phyloP scores from a whole-genome alignment of 2,113 vertebrate species.

The Kobus ellipsiprymnus region DNA sequence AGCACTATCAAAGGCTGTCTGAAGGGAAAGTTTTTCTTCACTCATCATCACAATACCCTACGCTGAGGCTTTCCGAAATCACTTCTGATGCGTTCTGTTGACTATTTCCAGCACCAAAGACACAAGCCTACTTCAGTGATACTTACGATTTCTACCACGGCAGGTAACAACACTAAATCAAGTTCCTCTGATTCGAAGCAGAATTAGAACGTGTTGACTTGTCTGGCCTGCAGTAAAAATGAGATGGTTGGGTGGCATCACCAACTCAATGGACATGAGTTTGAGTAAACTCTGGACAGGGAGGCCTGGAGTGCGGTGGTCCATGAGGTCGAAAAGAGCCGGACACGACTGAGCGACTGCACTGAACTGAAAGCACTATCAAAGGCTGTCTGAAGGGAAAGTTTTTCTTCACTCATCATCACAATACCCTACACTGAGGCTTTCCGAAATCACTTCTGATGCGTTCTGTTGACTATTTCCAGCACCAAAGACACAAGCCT shows the following conservation, averaged over 20 bases:
- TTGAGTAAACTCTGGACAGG: neutral
- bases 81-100: neutral
- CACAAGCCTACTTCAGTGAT: neutral
- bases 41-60: neutral
- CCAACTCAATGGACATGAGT: neutral
- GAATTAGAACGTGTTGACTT: neutral
- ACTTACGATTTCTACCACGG: neutral
- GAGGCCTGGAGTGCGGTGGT: neutral
- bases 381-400: neutral
- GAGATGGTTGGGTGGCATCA: neutral
- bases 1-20: neutral
- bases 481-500: neutral
- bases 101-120: neutral
- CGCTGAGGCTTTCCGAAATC: neutral
- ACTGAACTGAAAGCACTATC: neutral
- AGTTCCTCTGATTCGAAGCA: neutral
- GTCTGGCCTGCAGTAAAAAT: neutral
- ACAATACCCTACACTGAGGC: neutral
- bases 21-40: neutral
- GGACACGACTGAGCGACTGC: accelerated
- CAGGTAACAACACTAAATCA: neutral
- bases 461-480: neutral
- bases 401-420: neutral
- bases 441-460: neutral
- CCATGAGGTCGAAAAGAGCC: neutral